phyloP scores from a whole-genome alignment of 1,140 invertebrate species.

The Lordiphosa stackelbergi region DNA sequence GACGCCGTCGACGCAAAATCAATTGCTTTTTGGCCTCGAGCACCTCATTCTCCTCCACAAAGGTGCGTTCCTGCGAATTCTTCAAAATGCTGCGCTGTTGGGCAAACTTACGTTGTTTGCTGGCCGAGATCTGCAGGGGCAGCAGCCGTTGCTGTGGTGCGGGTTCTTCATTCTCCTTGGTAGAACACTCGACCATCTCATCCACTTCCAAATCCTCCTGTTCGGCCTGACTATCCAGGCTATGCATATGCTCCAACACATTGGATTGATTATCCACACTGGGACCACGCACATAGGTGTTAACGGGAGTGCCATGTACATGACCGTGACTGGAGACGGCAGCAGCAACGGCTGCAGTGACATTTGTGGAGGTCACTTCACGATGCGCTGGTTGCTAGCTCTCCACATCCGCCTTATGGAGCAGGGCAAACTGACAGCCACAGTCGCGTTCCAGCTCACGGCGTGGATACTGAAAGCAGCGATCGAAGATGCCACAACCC shows the following conservation, averaged over 20 bases:
- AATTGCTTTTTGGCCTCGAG: conserved; percentile 74
- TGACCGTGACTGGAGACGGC: conserved; percentile 21
- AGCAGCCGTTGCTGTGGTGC: conserved; percentile 37
- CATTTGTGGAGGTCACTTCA: conserved; percentile 51
- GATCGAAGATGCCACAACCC: conserved; percentile 89
- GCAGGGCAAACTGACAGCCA: conserved; percentile 90
- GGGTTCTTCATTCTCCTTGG: conserved; percentile 25
- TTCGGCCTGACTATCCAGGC: conserved; percentile 32
- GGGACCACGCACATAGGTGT: conserved; percentile 60
- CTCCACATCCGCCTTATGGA: conserved; percentile 87
- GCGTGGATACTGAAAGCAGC: conserved; percentile 89
- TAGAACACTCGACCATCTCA: conserved; percentile 5
- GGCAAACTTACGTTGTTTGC: conserved; percentile 60
- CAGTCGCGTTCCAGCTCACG: conserved; percentile 87
- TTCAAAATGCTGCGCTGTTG: conserved; percentile 72
- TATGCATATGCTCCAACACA: conserved; percentile 59
- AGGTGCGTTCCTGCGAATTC: conserved; percentile 68
- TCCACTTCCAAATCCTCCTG: conserved; percentile 35
- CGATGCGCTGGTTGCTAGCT: conserved; percentile 77
- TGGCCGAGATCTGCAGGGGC: conserved; percentile 38
- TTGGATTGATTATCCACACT: conserved; percentile 67
- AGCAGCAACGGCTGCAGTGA: conserved; percentile 48
- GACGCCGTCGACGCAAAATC: conserved; percentile 65
- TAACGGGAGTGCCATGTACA: conserved; percentile 68
- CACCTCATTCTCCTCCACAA: conserved; percentile 65